These are phyloP conservation scores for Augiades crinisus DNA, from an alignment of 2,888 invertebrate species.

Conservation along the genomic window DNA sequence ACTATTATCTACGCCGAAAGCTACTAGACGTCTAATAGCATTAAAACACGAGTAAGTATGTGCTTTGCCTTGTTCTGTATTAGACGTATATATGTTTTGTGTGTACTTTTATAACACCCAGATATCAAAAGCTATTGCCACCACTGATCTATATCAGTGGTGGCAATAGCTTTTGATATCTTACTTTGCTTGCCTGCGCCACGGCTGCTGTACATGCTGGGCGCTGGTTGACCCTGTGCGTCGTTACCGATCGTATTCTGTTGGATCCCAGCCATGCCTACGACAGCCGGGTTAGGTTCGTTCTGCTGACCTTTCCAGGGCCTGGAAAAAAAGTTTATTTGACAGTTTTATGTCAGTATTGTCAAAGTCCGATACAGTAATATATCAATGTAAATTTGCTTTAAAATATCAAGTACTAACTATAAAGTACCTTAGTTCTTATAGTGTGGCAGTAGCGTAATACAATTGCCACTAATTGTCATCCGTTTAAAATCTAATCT, in stretches of 20 bases:
- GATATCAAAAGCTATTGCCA: conserved; percentile 14
- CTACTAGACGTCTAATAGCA: no score
- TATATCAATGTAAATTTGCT: no score
- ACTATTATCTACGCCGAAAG: no score
- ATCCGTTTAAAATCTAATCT: not conserved
- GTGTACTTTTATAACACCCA: not conserved
- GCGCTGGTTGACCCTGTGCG: conserved; percentile 60
- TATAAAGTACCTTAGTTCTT: no score
- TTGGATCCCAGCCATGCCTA: conserved; percentile 65
- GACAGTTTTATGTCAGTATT: no score
- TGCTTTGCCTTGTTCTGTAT: no score
- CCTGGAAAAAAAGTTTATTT: conserved; percentile 46
- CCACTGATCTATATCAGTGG: conserved; percentile 19
- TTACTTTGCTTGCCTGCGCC: conserved; percentile 72
- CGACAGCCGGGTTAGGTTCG: conserved; percentile 69
- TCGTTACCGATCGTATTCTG: conserved; percentile 62
- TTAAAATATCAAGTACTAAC: no score
- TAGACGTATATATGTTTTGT: no score
- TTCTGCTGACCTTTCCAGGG: conserved; percentile 77
- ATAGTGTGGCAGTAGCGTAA: no score
- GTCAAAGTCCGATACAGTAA: no score
- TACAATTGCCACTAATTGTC: no score
- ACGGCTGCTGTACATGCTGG: conserved; percentile 71
- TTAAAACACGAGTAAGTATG: no score
- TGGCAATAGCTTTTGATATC: conserved; percentile 45